These are phyloP conservation scores for Sorex fumeus DNA, from an alignment of 2,113 vertebrate species.

Conservation along the genomic window DNA sequence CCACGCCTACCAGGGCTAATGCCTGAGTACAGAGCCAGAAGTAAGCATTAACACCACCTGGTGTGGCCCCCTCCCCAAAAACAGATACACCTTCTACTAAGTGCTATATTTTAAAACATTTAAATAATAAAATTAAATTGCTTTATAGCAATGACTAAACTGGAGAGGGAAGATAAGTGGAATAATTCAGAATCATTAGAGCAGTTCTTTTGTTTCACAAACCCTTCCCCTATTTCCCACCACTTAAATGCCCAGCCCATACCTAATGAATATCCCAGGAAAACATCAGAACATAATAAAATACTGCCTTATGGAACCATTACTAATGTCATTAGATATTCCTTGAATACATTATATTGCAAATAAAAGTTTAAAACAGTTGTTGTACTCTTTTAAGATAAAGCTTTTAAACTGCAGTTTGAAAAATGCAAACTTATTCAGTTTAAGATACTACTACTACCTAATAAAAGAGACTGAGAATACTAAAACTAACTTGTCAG, in stretches of 20 bases:
- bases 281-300: slow-evolving; percentile 55
- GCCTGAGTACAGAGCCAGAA: too few species aligned
- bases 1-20: too few species aligned
- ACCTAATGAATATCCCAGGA: neutral
- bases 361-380: slow-evolving; percentile 62
- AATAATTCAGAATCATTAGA: slow-evolving; percentile 33
- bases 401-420: slow-evolving; percentile 66
- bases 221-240: neutral
- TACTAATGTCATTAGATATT: neutral
- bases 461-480: slow-evolving; percentile 63
- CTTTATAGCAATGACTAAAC: slow-evolving; percentile 54
- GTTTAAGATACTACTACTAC: slow-evolving; percentile 59
- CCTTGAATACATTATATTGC: neutral
- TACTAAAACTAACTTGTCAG: slow-evolving; percentile 45
- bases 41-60: too few species aligned
- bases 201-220: slow-evolving; percentile 47
- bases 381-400: slow-evolving; percentile 52
- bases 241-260: slow-evolving; percentile 12
- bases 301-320: slow-evolving; percentile 3
- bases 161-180: neutral
- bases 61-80: too few species aligned
- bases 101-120: slow-evolving; percentile 59
- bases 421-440: slow-evolving; percentile 41
- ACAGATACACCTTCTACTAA: neutral
- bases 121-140: slow-evolving; percentile 31